phyloP scores from a whole-genome alignment of 1,140 invertebrate genomes.

The Neodiprion virginianus region DNA sequence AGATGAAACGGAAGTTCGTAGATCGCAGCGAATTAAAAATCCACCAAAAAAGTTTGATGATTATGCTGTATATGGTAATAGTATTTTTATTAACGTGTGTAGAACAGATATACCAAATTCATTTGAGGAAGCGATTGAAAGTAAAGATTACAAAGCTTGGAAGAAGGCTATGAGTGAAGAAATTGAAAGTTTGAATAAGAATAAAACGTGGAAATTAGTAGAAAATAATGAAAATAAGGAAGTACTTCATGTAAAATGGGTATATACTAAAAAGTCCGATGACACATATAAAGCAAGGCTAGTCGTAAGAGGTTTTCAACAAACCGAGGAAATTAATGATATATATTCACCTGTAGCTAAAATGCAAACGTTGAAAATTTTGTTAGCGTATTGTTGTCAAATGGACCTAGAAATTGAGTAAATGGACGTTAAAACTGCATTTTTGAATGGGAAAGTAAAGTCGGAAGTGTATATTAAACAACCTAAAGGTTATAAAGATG shows the following conservation, averaged over 20 bases:
- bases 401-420: slow-evolving; percentile 29
- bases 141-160: slow-evolving; percentile 16
- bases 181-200: slow-evolving; percentile 26
- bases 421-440: slow-evolving; percentile 51
- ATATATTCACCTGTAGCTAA: slow-evolving; percentile 29
- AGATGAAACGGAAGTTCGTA: background rate
- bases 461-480: slow-evolving; percentile 49
- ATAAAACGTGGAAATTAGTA: slow-evolving; percentile 31
- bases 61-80: background rate
- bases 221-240: slow-evolving; percentile 23
- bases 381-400: slow-evolving; percentile 22
- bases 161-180: slow-evolving; percentile 26
- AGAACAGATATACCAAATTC: background rate
- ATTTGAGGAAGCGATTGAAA: slow-evolving; percentile 15
- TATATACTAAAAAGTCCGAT: slow-evolving; percentile 29
- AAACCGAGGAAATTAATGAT: slow-evolving; percentile 27
- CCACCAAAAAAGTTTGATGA: background rate
- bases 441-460: slow-evolving; percentile 48
- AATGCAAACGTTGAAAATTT: slow-evolving; percentile 22
- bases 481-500: slow-evolving; percentile 39
- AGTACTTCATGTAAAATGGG: slow-evolving; percentile 29
- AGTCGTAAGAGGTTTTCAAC: slow-evolving; percentile 29
- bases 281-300: slow-evolving; percentile 30
- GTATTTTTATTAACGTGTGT: background rate
- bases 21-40: background rate